These are phyloP conservation scores for Alsophila aescularia DNA, from an alignment of 2,888 invertebrate species.

Conservation along the genomic window DNA sequence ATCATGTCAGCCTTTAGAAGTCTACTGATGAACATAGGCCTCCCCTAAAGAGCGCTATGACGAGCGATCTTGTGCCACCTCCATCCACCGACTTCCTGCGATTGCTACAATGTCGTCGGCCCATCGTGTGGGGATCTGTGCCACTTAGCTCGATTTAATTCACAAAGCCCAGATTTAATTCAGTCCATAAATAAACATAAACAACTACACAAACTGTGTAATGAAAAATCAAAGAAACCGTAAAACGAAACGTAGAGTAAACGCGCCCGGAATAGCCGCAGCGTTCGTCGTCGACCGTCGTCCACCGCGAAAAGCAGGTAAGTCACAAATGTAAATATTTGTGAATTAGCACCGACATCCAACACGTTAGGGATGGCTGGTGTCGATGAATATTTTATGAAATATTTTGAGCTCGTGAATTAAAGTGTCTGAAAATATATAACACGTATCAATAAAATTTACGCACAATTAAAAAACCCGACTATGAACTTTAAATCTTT, in stretches of 20 bases:
- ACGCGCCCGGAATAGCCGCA: neutral
- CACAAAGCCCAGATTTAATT: neutral
- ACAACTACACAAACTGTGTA: slow-evolving; percentile 9
- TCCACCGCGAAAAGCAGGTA: slow-evolving; percentile 48
- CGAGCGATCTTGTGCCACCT: too few species aligned
- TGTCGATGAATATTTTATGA: neutral
- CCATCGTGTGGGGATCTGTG: too few species aligned
- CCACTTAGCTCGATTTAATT: slow-evolving; percentile 1
- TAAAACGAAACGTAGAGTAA: slow-evolving; percentile 4
- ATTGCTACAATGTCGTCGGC: too few species aligned
- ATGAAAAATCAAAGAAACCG: slow-evolving; percentile 18
- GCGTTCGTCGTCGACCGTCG: slow-evolving; percentile 7
- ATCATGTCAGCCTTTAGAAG: too few species aligned
- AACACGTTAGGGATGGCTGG: slow-evolving; percentile 35
- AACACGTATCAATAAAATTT: too few species aligned
- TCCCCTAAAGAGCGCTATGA: too few species aligned
- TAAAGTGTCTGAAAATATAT: too few species aligned
- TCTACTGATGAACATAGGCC: too few species aligned
- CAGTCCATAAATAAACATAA: slow-evolving; percentile 4
- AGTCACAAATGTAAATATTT: slow-evolving; percentile 65
- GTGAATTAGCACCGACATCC: slow-evolving; percentile 49
- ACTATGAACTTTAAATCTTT: too few species aligned
- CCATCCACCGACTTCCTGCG: too few species aligned
- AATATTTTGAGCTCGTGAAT: too few species aligned
- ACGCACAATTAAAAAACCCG: too few species aligned